Evolutionary conservation across 2,113 vertebrate species (phyloP).

Genomic region (Tragelaphus imberbis): DNA sequence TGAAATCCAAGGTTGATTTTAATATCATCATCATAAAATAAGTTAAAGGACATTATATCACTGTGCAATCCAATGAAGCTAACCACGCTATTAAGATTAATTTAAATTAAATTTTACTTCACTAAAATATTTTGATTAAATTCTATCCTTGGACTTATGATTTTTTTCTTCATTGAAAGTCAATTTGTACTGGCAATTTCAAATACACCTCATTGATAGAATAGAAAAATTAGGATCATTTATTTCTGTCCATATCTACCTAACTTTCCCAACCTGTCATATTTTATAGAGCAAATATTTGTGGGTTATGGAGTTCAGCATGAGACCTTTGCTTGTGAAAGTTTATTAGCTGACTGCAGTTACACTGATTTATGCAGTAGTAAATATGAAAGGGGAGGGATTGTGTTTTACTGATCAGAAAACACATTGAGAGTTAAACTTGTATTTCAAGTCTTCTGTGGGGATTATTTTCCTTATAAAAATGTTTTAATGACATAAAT

Average conservation of each 20-base stretch:
- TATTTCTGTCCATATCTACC: background rate
- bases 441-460: background rate
- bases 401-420: constrained; percentile 19
- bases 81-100: constrained; percentile 70
- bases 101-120: constrained; percentile 74
- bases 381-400: constrained; percentile 47
- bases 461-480: constrained; percentile 32
- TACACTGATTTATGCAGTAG: constrained; percentile 52
- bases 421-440: constrained; percentile 8
- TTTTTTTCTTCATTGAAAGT: constrained; percentile 32
- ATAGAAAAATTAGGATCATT: background rate
- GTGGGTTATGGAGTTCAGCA: constrained; percentile 11
- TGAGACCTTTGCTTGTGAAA: constrained; percentile 51
- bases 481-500: constrained; percentile 9
- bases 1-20: constrained; percentile 46
- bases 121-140: constrained; percentile 72
- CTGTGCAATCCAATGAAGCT: constrained; percentile 72
- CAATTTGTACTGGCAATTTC: constrained; percentile 57
- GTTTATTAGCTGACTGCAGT: constrained; percentile 55
- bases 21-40: constrained; percentile 70
- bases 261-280: constrained; percentile 19
- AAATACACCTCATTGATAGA: background rate
- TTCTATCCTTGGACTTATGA: constrained; percentile 50
- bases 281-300: constrained; percentile 60
- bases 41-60: constrained; percentile 75